These are phyloP conservation scores for Dasysyrphus tricinctus DNA, from an alignment of 2,888 invertebrate genomes.

Conservation along the genomic window DNA sequence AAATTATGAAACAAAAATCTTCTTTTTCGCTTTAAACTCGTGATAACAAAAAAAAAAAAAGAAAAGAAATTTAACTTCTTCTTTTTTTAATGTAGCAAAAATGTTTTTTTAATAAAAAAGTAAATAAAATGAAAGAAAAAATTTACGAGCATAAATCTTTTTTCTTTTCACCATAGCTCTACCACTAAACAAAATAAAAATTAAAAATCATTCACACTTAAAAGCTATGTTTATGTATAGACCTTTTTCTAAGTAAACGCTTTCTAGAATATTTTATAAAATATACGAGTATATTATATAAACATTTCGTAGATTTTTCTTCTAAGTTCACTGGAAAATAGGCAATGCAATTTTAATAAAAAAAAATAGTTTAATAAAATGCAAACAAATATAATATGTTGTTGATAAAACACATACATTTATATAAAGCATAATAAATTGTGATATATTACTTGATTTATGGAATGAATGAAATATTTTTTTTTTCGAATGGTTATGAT, in stretches of 20 bases:
- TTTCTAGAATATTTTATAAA: slow-evolving; percentile 50
- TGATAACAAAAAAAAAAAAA: slow-evolving; percentile 26
- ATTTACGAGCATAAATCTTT: background rate
- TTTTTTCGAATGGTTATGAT: slow-evolving; percentile 38
- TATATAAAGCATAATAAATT: slow-evolving; percentile 54
- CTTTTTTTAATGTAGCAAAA: slow-evolving; percentile 36
- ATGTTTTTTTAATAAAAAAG: slow-evolving; percentile 6
- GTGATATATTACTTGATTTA: slow-evolving; percentile 65
- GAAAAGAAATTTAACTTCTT: background rate
- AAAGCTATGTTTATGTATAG: slow-evolving; percentile 44
- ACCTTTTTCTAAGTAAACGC: slow-evolving; percentile 52
- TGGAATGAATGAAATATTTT: slow-evolving; percentile 48
- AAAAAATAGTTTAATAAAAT: slow-evolving; percentile 17
- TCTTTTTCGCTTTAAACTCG: slow-evolving; percentile 34
- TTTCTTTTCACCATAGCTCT: slow-evolving; percentile 14
- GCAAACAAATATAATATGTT: slow-evolving; percentile 17
- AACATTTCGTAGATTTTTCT: slow-evolving; percentile 46
- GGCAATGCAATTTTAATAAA: slow-evolving; percentile 31
- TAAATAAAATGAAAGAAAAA: slow-evolving; percentile 11
- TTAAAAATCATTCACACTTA: slow-evolving; percentile 28
- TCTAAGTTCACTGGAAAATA: slow-evolving; percentile 31
- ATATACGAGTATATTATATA: slow-evolving; percentile 18
- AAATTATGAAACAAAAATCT: background rate
- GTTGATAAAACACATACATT: slow-evolving; percentile 9
- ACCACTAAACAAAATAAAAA: background rate